Evolutionary conservation across 2,888 invertebrate species (phyloP).

Genomic region (Amphipoea lucens): DNA sequence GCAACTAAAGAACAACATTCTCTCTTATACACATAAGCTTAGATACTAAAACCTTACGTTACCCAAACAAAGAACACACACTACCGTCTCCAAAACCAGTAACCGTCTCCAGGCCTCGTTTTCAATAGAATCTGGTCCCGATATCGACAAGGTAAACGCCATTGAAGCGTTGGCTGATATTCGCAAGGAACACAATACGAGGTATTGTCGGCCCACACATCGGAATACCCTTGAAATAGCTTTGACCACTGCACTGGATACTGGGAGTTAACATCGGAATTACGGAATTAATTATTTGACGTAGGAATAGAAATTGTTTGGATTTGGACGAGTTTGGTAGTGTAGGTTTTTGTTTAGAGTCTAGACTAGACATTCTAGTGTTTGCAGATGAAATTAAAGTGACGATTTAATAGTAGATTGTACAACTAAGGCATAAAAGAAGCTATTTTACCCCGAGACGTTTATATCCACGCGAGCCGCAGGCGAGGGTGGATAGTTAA

Average conservation of each 20-base stretch:
- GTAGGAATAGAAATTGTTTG: conserved; percentile 27
- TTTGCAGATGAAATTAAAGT: not conserved
- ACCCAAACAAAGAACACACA: conserved; percentile 26
- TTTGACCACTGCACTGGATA: conserved; percentile 45
- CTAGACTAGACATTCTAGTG: not conserved
- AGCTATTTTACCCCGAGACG: no score
- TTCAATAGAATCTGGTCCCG: conserved; percentile 51
- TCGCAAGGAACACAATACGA: conserved; percentile 49
- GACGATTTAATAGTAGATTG: no score
- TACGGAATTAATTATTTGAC: no score
- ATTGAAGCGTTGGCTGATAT: conserved; percentile 44
- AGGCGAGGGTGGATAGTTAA: no score
- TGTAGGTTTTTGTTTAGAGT: not conserved
- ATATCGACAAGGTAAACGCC: conserved; percentile 49
- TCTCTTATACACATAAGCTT: not conserved
- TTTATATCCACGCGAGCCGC: no score
- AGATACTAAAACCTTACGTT: conserved; percentile 21
- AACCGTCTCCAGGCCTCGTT: conserved; percentile 40
- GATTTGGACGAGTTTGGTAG: not conserved
- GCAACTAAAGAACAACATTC: conserved; percentile 18
- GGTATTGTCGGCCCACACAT: conserved; percentile 60
- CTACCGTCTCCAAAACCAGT: conserved; percentile 21
- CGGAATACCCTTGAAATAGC: conserved; percentile 55
- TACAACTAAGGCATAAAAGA: no score
- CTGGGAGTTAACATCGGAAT: conserved; percentile 42